Evolutionary conservation across 2,797 vertebrate species (phyloP), one percentile per base, ranked within the genome.

Genomic region (Sciurus carolinensis): DNA sequence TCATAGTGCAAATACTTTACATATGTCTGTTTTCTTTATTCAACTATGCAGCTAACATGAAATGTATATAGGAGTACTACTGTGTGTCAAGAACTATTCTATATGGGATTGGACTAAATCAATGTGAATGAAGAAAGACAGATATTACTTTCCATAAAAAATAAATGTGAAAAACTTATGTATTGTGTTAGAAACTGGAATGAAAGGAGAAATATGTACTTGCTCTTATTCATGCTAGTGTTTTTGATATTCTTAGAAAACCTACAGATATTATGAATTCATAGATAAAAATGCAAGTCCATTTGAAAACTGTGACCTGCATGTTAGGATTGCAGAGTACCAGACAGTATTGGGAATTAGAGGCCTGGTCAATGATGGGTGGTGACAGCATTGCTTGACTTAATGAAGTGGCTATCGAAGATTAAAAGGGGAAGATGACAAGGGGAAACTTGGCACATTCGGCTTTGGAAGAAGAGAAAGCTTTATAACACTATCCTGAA

Each of bases 351-450:
- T 85, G 76, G 87, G 95, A 87, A 79, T 85, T 71, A 73, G 28
- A n/a, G 24, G 22, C 67, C 90, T 85, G 30, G 64, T n/a, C 57
- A 36, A 73, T 94, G 86, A 95, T 71, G 30, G n/a, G 79, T 94
- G 57, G 50, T n/a, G 62, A 79, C 76, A 90, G 80, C 15, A 30
- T 86, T 73, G 42, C 87, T 95, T 93, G 94, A 90, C 50, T 81
- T 97, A 97, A 91, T 91, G 76, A 96, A 96, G 80, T 87, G 72
- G 42, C 87, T 79, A 66, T 44, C 96, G 71, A 96, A 93, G 87
- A 76, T 85, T 95, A 90, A 93, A 95, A 90, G n/a, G 18, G 7
- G 33, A 77, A 77, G 76, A 95, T 59, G 73, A 92, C 95, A 95
- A 88, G 30, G 14, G 77, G 20, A 24, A 75, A 18, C 5, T 42